Percentiles rank a stretch among this genome's conserved stretches.
Evolutionary conservation across 1,140 invertebrate species (phyloP).

Genomic region (Drosophila littoralis): DNA sequence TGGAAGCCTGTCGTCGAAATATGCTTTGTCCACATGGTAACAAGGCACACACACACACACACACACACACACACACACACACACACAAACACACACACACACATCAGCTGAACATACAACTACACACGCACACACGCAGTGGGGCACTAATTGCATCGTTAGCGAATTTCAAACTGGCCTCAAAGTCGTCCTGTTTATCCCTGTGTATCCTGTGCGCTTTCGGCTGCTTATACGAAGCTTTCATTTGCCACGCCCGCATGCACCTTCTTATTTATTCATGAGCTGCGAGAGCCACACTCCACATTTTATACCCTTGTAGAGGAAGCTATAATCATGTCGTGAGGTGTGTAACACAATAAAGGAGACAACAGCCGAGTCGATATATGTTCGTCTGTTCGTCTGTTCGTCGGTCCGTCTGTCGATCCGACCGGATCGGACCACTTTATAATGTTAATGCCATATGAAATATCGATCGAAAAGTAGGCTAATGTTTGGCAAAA

Average conservation of each 20-base stretch:
- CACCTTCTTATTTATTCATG: constrained; percentile 68
- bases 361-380: too few relatives aligned
- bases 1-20: constrained; percentile 18
- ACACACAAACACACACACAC: constrained; percentile 1
- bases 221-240: constrained; percentile 5
- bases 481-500: too few relatives aligned
- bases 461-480: too few relatives aligned
- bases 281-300: constrained; percentile 44
- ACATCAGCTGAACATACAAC: neutral
- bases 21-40: constrained; percentile 6
- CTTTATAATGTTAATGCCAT: too few relatives aligned
- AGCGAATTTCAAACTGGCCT: constrained; percentile 56
- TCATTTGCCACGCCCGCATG: constrained; percentile 29
- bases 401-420: too few relatives aligned
- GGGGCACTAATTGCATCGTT: constrained; percentile 73
- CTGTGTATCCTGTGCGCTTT: neutral
- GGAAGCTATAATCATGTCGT: too few relatives aligned
- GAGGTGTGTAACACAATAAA: too few relatives aligned
- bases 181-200: constrained; percentile 6
- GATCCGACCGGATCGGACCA: too few relatives aligned
- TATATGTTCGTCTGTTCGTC: too few relatives aligned
- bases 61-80: constrained; percentile 1
- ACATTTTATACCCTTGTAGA: constrained; percentile 15
- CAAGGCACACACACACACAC: constrained; percentile 5
- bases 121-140: constrained; percentile 15